Conservation (phyloP, 2,888 invertebrate species). For the Congeria kusceri region DNA sequence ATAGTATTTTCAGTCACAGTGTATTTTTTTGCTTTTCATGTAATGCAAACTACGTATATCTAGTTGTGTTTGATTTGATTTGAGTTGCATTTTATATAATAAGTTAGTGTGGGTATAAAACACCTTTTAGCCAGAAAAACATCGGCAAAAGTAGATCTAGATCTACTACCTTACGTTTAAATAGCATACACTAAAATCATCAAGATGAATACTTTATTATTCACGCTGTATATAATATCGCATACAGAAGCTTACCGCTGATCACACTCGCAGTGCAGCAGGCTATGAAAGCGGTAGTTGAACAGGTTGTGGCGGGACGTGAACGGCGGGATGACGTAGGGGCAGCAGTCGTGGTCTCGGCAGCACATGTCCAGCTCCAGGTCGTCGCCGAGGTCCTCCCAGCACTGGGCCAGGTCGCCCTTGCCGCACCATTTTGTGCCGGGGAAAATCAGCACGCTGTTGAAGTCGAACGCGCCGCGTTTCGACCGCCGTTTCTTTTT, state of each 20-base stretch:
- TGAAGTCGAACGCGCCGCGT: conserved; percentile 60
- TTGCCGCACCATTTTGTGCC: conserved; percentile 98
- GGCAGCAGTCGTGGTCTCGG: conserved; percentile 95
- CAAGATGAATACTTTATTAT: no score
- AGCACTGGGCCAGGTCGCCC: conserved; percentile 92
- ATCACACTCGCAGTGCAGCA: conserved; percentile 97
- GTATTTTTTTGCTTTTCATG: no score
- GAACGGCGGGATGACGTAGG: conserved; percentile 93
- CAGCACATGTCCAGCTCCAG: conserved; percentile 95
- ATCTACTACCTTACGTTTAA: no score
- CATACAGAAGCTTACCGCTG: conserved; percentile 88
- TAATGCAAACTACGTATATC: no score
- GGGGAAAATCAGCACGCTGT: conserved; percentile 90
- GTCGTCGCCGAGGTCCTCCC: conserved; percentile 93
- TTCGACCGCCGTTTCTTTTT: conserved; percentile 43
- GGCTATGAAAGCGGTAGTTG: conserved; percentile 95
- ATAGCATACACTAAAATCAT: no score
- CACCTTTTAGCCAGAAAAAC: no score
- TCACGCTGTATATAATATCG: no score
- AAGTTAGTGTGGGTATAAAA: no score
- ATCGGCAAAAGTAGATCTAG: no score
- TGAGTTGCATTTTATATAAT: no score
- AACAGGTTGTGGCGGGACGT: conserved; percentile 93
- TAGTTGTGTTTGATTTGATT: no score
- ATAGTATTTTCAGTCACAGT: no score